phyloP scores from a whole-genome alignment of 2,797 vertebrate species.

The Gallinago stenura region DNA sequence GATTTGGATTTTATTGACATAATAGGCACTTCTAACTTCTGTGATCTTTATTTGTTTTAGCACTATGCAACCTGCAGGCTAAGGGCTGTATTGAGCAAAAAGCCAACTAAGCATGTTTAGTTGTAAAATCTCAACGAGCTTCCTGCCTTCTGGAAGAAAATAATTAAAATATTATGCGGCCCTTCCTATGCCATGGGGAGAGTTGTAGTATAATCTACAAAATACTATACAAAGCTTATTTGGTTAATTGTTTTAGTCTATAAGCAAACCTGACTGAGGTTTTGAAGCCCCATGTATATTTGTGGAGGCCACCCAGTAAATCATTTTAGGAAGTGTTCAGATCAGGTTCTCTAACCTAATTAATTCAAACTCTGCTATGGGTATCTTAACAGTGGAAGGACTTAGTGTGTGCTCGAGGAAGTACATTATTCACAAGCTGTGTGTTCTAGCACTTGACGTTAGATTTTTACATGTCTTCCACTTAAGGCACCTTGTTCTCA shows the following conservation, averaged over 20 bases:
- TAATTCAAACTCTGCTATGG: neutral
- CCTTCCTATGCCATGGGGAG: constrained; percentile 48
- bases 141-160: constrained; percentile 64
- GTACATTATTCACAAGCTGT: constrained; percentile 6
- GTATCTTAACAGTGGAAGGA: neutral
- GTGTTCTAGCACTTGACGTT: constrained; percentile 33
- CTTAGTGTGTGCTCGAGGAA: neutral
- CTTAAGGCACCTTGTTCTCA: constrained; percentile 35
- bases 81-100: constrained; percentile 55
- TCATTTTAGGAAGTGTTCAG: neutral
- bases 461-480: constrained; percentile 53
- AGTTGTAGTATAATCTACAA: neutral
- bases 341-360: neutral
- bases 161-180: constrained; percentile 29
- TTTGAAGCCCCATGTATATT: neutral
- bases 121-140: constrained; percentile 63
- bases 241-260: neutral
- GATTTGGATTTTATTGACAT: constrained; percentile 73
- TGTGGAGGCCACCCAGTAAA: neutral
- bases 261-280: neutral
- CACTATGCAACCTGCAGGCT: constrained; percentile 63
- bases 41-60: constrained; percentile 71
- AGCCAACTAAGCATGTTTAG: constrained; percentile 60
- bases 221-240: constrained; percentile 4
- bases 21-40: constrained; percentile 69